Base-by-base conservation (phyloP, 2,888 invertebrate genomes). In the Pyrgus malvae region DNA sequence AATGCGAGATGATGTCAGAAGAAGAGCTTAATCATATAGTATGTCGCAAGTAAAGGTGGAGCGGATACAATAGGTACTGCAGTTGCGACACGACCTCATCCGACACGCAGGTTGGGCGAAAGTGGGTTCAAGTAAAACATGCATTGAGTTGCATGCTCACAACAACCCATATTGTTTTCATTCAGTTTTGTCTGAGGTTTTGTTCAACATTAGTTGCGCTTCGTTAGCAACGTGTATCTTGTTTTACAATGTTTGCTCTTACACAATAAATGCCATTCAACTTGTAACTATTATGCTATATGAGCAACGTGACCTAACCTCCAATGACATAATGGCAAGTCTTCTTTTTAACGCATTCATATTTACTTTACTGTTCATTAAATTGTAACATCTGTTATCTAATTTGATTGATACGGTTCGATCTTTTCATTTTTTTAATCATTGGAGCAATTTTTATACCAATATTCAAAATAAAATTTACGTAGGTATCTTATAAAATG, bases 101-200 rank as follows among this genome's bases (percentile, higher is more conserved):
- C 82, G 80, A 76, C 80, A 87, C 82, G 79, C 83, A 74, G 76
- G 76, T 80, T 80, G 81, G 86, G 88, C 87, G 88, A 89, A 90
- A 89, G 88, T 81, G 73, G 76, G 74, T 74, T 64, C 76, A 70
- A 67, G 69, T 74, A 70, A 74, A 73, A 74, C 75, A 74, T 73
- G 74, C 77, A 83, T 82, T 72, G 78, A 54, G 54, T 57, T 56
- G 66, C 74, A 74, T 53, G 70, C 77, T 69, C 35, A 50, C 33
- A 42, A 50, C 50, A 27, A 50, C 35, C n/a, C 25, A 42, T 62
- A 80, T 83, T 83, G 81, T 83, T 81, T 80, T 78, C 78, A 79
- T 79, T 83, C 70, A 77, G 68, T 72, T 73, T 70, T 57, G 65
- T 68, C 72, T 68, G 66, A 72, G 77, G 68, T 72, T 73, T 70